These are phyloP conservation scores for Nesogale talazaci DNA, from an alignment of 2,113 vertebrate species.

Conservation along the genomic window DNA sequence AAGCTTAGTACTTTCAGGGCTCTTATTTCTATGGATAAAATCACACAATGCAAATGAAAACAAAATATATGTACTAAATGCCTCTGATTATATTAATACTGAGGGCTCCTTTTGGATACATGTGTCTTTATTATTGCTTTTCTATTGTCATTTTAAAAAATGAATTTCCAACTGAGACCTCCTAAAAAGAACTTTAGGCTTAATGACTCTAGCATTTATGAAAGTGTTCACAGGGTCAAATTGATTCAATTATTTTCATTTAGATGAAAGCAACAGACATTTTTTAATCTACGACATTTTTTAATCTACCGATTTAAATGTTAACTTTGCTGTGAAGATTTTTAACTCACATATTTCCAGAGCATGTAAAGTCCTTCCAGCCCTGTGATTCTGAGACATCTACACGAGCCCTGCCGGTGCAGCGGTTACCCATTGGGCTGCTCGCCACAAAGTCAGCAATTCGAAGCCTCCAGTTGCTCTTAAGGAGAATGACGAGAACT, in stretches of 20 bases:
- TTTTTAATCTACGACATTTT: constrained; percentile 52
- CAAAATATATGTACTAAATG: constrained; percentile 43
- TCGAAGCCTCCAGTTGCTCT: not conserved
- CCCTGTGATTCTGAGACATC: not conserved
- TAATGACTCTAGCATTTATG: constrained; percentile 63
- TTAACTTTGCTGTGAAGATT: constrained; percentile 28
- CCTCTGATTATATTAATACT: constrained; percentile 46
- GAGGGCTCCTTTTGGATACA: not conserved
- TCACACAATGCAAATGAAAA: constrained; percentile 33
- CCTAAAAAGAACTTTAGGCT: constrained; percentile 59
- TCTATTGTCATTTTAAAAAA: constrained; percentile 63
- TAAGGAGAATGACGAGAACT: no score
- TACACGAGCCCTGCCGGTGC: not conserved
- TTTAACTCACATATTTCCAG: constrained; percentile 39
- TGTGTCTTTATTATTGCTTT: constrained; percentile 48
- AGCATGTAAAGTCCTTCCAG: constrained; percentile 22
- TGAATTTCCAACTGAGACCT: constrained; percentile 40
- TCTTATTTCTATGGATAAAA: constrained; percentile 56
- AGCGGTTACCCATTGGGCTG: not conserved
- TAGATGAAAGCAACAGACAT: constrained; percentile 63
- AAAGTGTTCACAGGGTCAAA: constrained; percentile 62
- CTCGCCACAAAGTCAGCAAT: not conserved
- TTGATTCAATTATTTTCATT: constrained; percentile 71
- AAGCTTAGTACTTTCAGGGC: constrained; percentile 33
- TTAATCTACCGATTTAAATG: constrained; percentile 47